Base-by-base conservation (phyloP, 2,113 vertebrate genomes). In the Garra rufa region DNA sequence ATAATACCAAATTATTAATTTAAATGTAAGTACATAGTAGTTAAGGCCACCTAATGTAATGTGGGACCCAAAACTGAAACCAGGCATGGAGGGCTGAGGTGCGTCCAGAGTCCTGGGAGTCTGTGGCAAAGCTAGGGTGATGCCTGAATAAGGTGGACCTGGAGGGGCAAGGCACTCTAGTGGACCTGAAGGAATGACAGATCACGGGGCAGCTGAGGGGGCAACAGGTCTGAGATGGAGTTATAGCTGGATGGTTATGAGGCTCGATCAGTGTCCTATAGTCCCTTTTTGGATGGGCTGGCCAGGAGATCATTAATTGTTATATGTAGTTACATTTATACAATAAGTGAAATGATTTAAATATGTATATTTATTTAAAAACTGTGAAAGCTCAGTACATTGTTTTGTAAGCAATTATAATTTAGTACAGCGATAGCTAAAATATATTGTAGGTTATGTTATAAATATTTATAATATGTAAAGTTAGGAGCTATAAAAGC, bases 391-490 rank as follows among this genome's bases (percentile, higher is more conserved):
- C 38, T 43, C 69, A 8, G 10, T 24, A 24, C 11, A 43, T 67
- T 38, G 1, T 71, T 44, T 71, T 24, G 21, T 24, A 44, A 44
- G 41, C 41, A 71, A 8, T 71, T 15, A 24, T 44, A 24, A 24
- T 3, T 46, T 75, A 24, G 13, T 46, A 26, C 48, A 48, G 38
- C 43, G 5, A 14, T 74, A 30, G 26, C 28, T 50, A 50, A 10
- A 48, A 13, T 38, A 38, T 19, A 55, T 67, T 28, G 43, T 26
- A 50, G 11, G 30, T 74, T n/a, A 46, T 44, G 15, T 48, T 50
- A 50, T 75, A 74, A 74, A 74, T 50, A 74, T 74, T 5, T 74
- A 74, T 75, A 4, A 75, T 75, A 50, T 50, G 71, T 50, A 74
- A 74, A 74, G 44, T 48, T 74, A 26, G 14, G 21, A 74, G 50